These are phyloP conservation scores for Synergus gifuensis DNA, from an alignment of 2,888 invertebrate genomes.

Conservation along the genomic window DNA sequence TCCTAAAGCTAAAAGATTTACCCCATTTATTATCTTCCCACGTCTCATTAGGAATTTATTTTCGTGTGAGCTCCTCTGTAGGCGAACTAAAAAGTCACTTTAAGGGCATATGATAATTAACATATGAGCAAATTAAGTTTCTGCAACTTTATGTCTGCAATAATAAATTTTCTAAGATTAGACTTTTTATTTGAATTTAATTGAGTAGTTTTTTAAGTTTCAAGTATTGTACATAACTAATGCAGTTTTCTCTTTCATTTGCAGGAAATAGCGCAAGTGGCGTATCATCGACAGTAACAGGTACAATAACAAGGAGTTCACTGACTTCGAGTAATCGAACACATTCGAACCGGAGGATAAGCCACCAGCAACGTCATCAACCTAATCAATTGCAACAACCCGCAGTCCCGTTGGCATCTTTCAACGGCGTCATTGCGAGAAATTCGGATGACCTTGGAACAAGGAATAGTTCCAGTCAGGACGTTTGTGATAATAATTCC, in stretches of 20 bases:
- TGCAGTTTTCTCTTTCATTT: constrained; percentile 38
- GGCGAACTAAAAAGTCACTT: background rate
- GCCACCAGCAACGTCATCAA: constrained; percentile 78
- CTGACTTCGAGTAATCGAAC: constrained; percentile 79
- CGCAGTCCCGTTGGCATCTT: constrained; percentile 66
- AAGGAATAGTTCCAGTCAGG: constrained; percentile 76
- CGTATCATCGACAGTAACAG: constrained; percentile 69
- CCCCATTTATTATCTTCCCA: background rate
- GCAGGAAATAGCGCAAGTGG: constrained; percentile 68
- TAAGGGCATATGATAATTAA: background rate
- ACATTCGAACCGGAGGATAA: constrained; percentile 77
- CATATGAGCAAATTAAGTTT: too few relatives aligned
- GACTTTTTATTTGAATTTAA: background rate
- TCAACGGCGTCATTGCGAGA: constrained; percentile 77
- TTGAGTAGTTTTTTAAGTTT: background rate
- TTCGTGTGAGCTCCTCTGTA: background rate
- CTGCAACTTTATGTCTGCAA: too few relatives aligned
- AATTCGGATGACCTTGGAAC: constrained; percentile 79
- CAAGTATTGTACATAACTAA: background rate
- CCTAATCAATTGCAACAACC: constrained; percentile 68
- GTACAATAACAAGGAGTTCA: constrained; percentile 64
- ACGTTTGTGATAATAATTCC: constrained; percentile 91
- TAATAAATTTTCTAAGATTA: background rate
- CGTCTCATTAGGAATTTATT: background rate
- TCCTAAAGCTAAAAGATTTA: background rate